Evolutionary conservation across 2,113 vertebrate genomes (phyloP).

Genomic region (Laterallus jamaicensis): DNA sequence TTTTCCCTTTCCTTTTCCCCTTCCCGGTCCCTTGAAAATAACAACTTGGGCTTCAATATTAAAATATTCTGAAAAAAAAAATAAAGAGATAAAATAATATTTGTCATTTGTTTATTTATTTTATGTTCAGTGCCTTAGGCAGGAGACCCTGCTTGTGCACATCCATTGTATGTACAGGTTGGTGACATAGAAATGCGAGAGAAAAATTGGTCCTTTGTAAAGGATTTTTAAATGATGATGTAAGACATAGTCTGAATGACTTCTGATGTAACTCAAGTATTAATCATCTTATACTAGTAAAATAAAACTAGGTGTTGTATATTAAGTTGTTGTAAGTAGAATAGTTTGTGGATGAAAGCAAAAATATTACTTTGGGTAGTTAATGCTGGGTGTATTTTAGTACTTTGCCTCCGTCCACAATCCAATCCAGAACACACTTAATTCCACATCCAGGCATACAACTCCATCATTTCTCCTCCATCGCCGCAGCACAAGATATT

Average conservation of each 20-base stretch:
- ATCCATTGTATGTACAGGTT: background rate
- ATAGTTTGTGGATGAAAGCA: background rate
- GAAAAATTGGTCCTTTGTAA: background rate
- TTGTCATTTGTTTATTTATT: constrained; percentile 62
- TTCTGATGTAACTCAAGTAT: background rate
- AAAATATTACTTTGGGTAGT: background rate
- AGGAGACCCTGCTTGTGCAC: constrained; percentile 5
- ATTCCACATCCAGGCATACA: too few relatives aligned
- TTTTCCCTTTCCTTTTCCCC: constrained; percentile 65
- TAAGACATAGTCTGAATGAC: background rate
- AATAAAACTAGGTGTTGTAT: constrained; percentile 42
- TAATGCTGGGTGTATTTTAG: background rate
- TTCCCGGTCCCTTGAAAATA: constrained; percentile 67
- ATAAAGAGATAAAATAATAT: constrained; percentile 77
- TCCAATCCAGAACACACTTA: accelerated
- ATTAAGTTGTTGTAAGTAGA: constrained; percentile 24
- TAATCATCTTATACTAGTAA: constrained; percentile 13
- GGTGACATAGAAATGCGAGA: background rate
- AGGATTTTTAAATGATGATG: background rate
- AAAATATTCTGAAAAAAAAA: constrained; percentile 78
- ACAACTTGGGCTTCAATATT: constrained; percentile 77
- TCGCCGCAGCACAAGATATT: background rate
- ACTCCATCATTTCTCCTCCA: background rate
- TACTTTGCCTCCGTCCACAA: background rate
- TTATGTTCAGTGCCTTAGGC: constrained; percentile 49